phyloP scores from a whole-genome alignment of 2,797 vertebrate genomes.

The Salmo trutta region DNA sequence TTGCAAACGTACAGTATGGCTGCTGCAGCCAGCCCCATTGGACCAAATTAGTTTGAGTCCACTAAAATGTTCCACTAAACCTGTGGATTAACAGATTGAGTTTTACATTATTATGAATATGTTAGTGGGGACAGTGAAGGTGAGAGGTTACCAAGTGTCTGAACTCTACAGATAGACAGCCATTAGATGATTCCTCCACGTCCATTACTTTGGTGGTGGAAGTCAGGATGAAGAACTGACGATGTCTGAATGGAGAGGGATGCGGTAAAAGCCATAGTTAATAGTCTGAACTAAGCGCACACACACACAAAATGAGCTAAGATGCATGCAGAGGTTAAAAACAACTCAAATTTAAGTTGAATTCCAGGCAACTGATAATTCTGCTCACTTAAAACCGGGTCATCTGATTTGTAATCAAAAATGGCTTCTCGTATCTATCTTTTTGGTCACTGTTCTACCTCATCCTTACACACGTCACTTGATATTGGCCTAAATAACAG shows the following conservation, averaged over 20 bases:
- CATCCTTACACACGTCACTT: slow-evolving; percentile 6
- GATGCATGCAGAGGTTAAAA: background rate
- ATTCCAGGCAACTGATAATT: background rate
- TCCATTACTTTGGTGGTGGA: slow-evolving; percentile 97
- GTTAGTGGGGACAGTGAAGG: background rate
- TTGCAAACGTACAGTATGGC: background rate
- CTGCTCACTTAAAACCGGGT: background rate
- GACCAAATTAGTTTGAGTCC: background rate
- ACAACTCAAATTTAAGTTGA: background rate
- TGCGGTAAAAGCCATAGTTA: background rate
- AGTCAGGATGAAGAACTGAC: slow-evolving; percentile 93
- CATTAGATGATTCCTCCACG: slow-evolving; percentile 91
- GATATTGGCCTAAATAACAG: slow-evolving; percentile 37
- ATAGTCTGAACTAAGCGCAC: background rate
- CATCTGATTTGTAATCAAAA: background rate
- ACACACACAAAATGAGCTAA: background rate
- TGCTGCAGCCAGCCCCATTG: background rate
- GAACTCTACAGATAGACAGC: slow-evolving; percentile 93
- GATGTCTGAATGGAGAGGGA: slow-evolving; percentile 75
- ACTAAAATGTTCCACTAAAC: background rate
- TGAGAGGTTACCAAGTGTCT: slow-evolving; percentile 85
- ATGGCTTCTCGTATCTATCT: background rate
- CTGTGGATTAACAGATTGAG: background rate
- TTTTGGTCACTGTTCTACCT: slow-evolving; percentile 1
- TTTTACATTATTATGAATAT: background rate